These are phyloP conservation scores for Trichacis sp. DNA, from an alignment of 2,888 invertebrate genomes.

Conservation along the genomic window DNA sequence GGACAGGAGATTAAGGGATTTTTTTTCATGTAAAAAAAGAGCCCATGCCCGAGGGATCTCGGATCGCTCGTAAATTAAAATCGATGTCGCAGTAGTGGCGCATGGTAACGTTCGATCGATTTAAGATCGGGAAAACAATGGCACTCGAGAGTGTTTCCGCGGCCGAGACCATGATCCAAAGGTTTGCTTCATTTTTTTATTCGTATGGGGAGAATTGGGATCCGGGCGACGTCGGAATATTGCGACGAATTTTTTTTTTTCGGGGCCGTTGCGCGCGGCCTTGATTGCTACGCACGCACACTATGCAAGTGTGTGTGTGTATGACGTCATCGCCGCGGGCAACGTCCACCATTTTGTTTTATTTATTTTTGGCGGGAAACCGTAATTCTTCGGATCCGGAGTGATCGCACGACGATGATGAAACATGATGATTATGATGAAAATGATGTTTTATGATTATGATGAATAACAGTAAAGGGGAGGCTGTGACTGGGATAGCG, in stretches of 20 bases:
- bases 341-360: not conserved
- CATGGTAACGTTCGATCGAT: conserved; percentile 52
- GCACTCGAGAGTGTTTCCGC: conserved; percentile 68
- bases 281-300: too few species aligned
- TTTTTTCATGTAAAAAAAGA: too few species aligned
- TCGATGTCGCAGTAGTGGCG: too few species aligned
- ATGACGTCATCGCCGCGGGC: not conserved
- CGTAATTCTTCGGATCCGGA: too few species aligned
- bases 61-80: too few species aligned
- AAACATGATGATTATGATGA: not conserved
- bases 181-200: conserved; percentile 68
- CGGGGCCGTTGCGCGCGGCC: too few species aligned
- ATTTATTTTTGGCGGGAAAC: too few species aligned
- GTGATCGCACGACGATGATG: too few species aligned
- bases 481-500: not conserved
- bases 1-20: conserved; percentile 36
- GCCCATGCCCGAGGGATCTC: too few species aligned
- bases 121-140: conserved; percentile 58
- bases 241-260: not conserved
- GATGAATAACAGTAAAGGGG: not conserved
- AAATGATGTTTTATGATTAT: conserved; percentile 1
- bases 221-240: not conserved
- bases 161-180: conserved; percentile 68
- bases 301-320: too few species aligned
- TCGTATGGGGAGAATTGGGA: conserved; percentile 26